Evolutionary conservation across 2,888 invertebrate species (phyloP).

Genomic region (Allolobophora icterica): DNA sequence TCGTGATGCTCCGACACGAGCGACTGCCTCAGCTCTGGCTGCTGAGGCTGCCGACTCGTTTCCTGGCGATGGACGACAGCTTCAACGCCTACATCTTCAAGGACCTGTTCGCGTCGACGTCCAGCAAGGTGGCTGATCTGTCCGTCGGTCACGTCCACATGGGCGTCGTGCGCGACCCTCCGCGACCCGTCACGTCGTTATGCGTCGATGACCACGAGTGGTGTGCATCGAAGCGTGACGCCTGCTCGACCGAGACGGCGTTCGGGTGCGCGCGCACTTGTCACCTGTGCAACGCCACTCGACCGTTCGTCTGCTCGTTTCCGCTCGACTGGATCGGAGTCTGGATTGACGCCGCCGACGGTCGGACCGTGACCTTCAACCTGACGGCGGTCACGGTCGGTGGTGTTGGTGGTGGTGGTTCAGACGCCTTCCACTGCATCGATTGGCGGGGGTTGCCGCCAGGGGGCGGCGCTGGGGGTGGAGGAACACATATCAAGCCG

Average conservation of each 20-base stretch:
- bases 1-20: slow-evolving; percentile 25
- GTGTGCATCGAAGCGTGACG: slow-evolving; percentile 34
- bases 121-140: slow-evolving; percentile 29
- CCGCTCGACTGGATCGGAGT: slow-evolving; percentile 38
- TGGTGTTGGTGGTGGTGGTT: background rate
- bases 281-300: slow-evolving; percentile 47
- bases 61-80: slow-evolving; percentile 28
- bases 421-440: slow-evolving; percentile 36
- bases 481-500: slow-evolving; percentile 25
- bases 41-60: slow-evolving; percentile 29
- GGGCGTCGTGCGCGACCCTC: slow-evolving; percentile 39
- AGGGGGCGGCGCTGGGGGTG: background rate
- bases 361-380: slow-evolving; percentile 14
- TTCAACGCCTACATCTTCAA: slow-evolving; percentile 45
- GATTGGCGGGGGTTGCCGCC: slow-evolving; percentile 22
- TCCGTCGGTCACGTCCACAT: slow-evolving; percentile 38
- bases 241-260: slow-evolving; percentile 32
- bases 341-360: slow-evolving; percentile 39
- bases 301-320: slow-evolving; percentile 45
- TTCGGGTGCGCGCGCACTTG: slow-evolving; percentile 47
- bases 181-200: slow-evolving; percentile 41
- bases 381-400: slow-evolving; percentile 20
- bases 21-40: background rate
- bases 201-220: slow-evolving; percentile 48
- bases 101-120: slow-evolving; percentile 43